phyloP scores from a whole-genome alignment of 1,140 invertebrate species.

The Sitobion miscanthi region DNA sequence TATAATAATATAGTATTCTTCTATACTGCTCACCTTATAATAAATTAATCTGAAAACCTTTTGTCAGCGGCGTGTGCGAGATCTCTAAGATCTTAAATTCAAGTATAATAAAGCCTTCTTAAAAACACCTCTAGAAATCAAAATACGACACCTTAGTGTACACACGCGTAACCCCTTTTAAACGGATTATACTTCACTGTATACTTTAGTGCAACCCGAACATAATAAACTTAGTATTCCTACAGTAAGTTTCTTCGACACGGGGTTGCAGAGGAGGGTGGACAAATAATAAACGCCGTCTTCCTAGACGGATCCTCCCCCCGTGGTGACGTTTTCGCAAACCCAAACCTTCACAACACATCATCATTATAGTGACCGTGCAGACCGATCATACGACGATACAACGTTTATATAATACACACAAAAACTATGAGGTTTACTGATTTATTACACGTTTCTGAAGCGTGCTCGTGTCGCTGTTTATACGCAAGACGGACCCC shows the following conservation, averaged over 20 bases:
- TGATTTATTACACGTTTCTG: too few relatives aligned
- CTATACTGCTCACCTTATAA: neutral
- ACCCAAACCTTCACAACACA: neutral
- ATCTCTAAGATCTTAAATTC: conserved; percentile 3
- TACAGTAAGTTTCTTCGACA: neutral
- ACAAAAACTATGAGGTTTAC: neutral
- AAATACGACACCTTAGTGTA: conserved; percentile 7
- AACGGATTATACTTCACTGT: conserved; percentile 10
- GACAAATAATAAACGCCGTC: neutral
- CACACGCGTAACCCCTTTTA: conserved; percentile 5
- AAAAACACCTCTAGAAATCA: conserved; percentile 11
- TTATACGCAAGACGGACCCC: too few relatives aligned
- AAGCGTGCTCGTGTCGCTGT: too few relatives aligned
- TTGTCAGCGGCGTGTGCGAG: neutral
- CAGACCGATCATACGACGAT: neutral
- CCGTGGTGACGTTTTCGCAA: neutral
- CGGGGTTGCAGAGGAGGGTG: neutral
- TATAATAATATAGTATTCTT: neutral
- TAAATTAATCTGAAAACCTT: conserved; percentile 6
- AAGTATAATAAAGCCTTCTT: conserved; percentile 12
- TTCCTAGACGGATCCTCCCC: neutral
- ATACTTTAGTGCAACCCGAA: neutral
- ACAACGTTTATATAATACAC: neutral
- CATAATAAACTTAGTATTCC: conserved; percentile 11
- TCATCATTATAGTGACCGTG: neutral